Base-by-base conservation (phyloP, 2,113 vertebrate genomes). In the Larimichthys crocea region DNA sequence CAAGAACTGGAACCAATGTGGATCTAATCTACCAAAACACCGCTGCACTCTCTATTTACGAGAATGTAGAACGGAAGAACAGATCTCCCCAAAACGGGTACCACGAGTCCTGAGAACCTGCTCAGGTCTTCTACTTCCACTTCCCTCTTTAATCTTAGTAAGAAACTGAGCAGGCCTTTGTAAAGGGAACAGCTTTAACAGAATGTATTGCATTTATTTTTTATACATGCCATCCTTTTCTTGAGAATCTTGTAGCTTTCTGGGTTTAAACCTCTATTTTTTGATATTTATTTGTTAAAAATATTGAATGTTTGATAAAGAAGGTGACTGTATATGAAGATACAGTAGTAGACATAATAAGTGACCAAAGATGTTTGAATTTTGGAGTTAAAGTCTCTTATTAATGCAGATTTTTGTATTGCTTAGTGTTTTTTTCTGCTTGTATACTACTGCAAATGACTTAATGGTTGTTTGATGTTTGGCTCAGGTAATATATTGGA, bases 11-110 rank as follows among this genome's bases (percentile, higher is more conserved):
- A 68, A 96, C 92, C 49, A 97, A 96, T 50, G 95, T 95, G 0
- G 97, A 99, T 82, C 94, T 98, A 48, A 98, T 99, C 92, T 99
- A 99, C 91, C 97, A 99, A 93, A 99, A 99, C 29, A 73, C 94
- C 1, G 91, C 83, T 16, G 96, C 97, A n/a, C 90, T 97, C 87
- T 91, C 92, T 73, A 96, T 98, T 94, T 99, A 98, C 56, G 96
- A 97, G 79, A 99, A 98, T 5, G 50, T 97, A 19, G 65, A 88
- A 15, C 93, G 94, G 12, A 83, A 70, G 53, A 90, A 71, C 75
- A 67, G 16, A 24, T 62, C 10, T 46, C 22, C 22, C 20, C 84
- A 84, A 78, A 74, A 73, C 0, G 19, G 79, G 20, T 70, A 76
- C 24, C 19, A 29, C 7, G 68, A 80, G 31, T 5, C 12, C 29